Evolutionary conservation across 2,113 vertebrate genomes (phyloP).

Genomic region (Urocitellus parryii): DNA sequence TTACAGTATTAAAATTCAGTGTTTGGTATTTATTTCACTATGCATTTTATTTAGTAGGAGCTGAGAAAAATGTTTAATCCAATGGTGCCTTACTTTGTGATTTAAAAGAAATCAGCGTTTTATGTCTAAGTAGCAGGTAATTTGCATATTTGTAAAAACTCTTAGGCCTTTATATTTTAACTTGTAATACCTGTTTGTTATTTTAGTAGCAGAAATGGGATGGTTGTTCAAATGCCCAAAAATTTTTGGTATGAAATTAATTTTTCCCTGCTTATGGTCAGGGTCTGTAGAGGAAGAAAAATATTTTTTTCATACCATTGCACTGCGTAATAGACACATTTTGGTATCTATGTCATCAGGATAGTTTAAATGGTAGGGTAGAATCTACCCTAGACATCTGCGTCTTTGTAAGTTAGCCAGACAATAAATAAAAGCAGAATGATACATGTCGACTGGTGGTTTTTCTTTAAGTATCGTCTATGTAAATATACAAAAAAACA

Average conservation of each 20-base stretch:
- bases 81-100: conserved; percentile 87
- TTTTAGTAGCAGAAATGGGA: conserved; percentile 69
- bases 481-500: conserved; percentile 69
- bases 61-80: conserved; percentile 80
- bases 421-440: conserved; percentile 84
- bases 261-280: conserved; percentile 69
- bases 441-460: conserved; percentile 71
- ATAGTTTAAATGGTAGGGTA: conserved; percentile 43
- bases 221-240: conserved; percentile 60
- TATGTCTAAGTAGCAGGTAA: conserved; percentile 76
- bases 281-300: conserved; percentile 41
- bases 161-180: conserved; percentile 69
- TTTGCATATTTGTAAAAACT: conserved; percentile 78
- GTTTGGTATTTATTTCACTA: conserved; percentile 88
- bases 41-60: conserved; percentile 83
- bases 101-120: conserved; percentile 76
- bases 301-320: conserved; percentile 73
- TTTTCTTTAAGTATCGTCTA: conserved; percentile 70
- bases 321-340: conserved; percentile 75
- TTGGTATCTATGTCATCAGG: conserved; percentile 55
- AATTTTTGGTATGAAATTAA: conserved; percentile 67
- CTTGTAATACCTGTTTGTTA: conserved; percentile 75
- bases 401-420: conserved; percentile 79
- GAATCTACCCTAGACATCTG: conserved; percentile 28
- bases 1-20: conserved; percentile 85